Base-by-base conservation (phyloP, 2,888 invertebrate species). In the Spicauda simplicius region DNA sequence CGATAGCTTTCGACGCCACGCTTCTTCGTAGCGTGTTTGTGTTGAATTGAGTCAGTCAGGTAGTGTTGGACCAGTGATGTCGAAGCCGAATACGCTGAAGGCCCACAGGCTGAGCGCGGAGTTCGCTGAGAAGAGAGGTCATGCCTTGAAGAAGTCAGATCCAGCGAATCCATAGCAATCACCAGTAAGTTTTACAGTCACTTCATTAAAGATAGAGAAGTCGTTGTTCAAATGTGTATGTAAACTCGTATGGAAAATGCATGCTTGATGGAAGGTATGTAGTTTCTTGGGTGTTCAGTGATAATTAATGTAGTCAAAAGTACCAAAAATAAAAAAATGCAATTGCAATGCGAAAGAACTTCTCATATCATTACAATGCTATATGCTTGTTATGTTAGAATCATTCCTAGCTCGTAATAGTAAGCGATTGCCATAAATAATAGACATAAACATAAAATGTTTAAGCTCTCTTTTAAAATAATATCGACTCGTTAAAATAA, bases 41-140 rank as follows among this genome's bases (percentile, higher is more conserved):
- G 54, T 66, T 74, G 74, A 5, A 4, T 25, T 25, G 79, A 80
- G 80, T 80, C 80, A 80, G 80, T 83, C 75, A 58, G 30, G 19
- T 58, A 63, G 62, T 57, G 66, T 66, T 41, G 45, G 10, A 48
- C 50, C 50, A 20, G 78, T 81, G 85, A 79, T 92, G 92, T 92
- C 93, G 79, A 93, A 93, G 76, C 91, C 91, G 5, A 91, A 87
- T 64, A 92, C 91, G 54, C 75, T 93, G 81, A 93, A 92, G 80
- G 93, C 92, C 25, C 93, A 93, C 73, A 88, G 91, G 82, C 84
- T 93, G 77, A 93, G 93, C 82, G 92, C 92, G 2, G 93, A 93
- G 77, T 91, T 91, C 66, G 92, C 92, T 19, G 92, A 92, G 77
- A 91, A 91, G 82, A 85, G 91, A 73, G 83, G 80, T 37, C 88